Conservation (phyloP, 2,888 invertebrate species). For the Dryobotodes eremita region DNA sequence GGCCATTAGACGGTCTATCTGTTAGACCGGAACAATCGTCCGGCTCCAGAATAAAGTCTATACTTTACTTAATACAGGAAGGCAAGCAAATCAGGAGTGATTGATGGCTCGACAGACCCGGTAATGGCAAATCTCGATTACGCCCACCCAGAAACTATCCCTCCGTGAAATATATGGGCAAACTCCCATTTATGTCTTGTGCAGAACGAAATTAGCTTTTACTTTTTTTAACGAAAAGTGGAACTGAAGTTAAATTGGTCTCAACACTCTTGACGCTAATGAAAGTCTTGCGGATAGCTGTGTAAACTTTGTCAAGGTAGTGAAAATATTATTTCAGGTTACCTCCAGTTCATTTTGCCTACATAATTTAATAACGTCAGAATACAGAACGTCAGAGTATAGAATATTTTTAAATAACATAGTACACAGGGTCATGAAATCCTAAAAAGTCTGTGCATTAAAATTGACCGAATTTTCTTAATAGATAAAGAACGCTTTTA, state of each 20-base stretch:
- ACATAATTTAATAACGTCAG: conserved; percentile 24
- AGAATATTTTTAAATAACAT: conserved; percentile 17
- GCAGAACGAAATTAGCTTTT: conserved; percentile 20
- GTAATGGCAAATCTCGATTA: conserved; percentile 72
- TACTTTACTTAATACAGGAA: conserved; percentile 49
- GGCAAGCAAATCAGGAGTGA: conserved; percentile 71
- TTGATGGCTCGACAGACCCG: conserved; percentile 73
- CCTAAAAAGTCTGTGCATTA: conserved; percentile 30
- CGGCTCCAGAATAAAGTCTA: not conserved
- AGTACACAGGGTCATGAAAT: not conserved
- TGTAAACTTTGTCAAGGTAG: conserved; percentile 35
- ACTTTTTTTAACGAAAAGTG: conserved; percentile 17
- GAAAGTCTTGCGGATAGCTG: conserved; percentile 17
- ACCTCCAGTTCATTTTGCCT: conserved; percentile 20
- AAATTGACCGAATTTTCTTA: conserved; percentile 31
- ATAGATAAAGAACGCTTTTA: conserved; percentile 42
- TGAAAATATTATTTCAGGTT: conserved; percentile 36
- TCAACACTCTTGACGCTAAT: conserved; percentile 1
- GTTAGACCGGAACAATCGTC: conserved; percentile 26
- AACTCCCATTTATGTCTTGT: conserved; percentile 11
- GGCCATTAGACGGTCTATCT: not conserved
- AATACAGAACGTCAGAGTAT: not conserved
- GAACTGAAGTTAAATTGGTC: conserved; percentile 21
- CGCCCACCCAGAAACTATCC: conserved; percentile 47
- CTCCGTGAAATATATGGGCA: conserved; percentile 62